Percentiles rank a stretch among this genome's conserved stretches.
Evolutionary conservation across 2,797 vertebrate genomes (phyloP).

Genomic region (Mustela erminea): DNA sequence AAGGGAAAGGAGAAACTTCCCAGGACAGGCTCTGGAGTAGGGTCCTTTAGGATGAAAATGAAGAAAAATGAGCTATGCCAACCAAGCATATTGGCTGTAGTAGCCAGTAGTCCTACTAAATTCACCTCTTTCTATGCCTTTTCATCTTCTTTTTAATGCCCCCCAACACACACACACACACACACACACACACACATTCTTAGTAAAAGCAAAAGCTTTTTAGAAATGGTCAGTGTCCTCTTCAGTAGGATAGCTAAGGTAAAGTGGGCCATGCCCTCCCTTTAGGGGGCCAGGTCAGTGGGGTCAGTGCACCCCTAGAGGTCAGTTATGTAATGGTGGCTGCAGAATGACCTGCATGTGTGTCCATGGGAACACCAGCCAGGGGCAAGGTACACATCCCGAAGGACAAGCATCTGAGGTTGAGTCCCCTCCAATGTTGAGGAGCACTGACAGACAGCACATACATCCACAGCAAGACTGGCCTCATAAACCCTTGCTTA

Average conservation of each 20-base stretch:
- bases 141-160: background rate
- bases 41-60: background rate
- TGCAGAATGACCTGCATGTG: accelerated
- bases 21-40: background rate
- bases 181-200: background rate
- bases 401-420: background rate
- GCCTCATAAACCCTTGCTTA: background rate
- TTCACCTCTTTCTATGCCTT: background rate
- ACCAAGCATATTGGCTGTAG: background rate
- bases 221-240: background rate
- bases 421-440: background rate
- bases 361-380: background rate
- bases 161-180: too few relatives aligned
- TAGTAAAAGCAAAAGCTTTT: background rate
- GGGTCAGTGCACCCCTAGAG: background rate
- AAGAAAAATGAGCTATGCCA: background rate
- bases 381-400: background rate
- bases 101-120: background rate
- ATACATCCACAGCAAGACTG: background rate
- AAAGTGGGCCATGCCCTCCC: background rate
- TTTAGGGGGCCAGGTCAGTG: accelerated
- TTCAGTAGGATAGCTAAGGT: background rate
- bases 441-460: background rate
- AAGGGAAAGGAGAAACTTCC: background rate
- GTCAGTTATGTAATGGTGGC: too few relatives aligned